Evolutionary conservation across 2,888 invertebrate genomes (phyloP).

Genomic region (Mystacides longicornis): DNA sequence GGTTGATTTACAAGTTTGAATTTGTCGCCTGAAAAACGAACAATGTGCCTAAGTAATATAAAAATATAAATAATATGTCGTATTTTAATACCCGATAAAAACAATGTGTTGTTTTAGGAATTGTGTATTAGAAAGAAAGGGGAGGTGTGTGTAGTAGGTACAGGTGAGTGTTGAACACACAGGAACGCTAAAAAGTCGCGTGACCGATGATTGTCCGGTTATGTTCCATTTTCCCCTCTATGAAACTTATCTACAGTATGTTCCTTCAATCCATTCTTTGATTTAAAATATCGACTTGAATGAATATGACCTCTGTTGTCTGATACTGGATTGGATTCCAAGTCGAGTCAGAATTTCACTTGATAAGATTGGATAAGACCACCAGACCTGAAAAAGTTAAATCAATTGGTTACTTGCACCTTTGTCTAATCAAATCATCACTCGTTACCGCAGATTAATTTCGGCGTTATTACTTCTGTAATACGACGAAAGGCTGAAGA

Average conservation of each 20-base stretch:
- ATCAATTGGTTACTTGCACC: too few species aligned
- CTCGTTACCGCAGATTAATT: too few species aligned
- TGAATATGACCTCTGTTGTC: too few species aligned
- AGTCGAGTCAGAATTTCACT: too few species aligned
- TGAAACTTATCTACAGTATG: background rate
- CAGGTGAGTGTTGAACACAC: background rate
- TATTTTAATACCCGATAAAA: background rate
- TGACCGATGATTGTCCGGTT: slow-evolving; percentile 3
- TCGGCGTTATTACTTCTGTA: too few species aligned
- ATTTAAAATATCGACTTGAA: background rate
- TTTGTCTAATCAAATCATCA: too few species aligned
- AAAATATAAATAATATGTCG: background rate
- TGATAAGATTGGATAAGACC: too few species aligned
- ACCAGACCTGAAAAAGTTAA: too few species aligned
- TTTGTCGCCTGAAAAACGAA: background rate
- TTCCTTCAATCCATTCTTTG: background rate
- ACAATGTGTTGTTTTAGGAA: too few species aligned
- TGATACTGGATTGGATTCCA: too few species aligned
- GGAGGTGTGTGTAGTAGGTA: background rate
- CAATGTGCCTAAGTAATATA: background rate
- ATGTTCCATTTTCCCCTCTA: background rate
- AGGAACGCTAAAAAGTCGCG: background rate
- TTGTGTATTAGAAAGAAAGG: background rate
- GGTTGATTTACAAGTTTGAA: background rate
- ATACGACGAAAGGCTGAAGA: too few species aligned